Evolutionary conservation across 1,140 invertebrate species (phyloP).

Genomic region (Rhizoglyphus robini): DNA sequence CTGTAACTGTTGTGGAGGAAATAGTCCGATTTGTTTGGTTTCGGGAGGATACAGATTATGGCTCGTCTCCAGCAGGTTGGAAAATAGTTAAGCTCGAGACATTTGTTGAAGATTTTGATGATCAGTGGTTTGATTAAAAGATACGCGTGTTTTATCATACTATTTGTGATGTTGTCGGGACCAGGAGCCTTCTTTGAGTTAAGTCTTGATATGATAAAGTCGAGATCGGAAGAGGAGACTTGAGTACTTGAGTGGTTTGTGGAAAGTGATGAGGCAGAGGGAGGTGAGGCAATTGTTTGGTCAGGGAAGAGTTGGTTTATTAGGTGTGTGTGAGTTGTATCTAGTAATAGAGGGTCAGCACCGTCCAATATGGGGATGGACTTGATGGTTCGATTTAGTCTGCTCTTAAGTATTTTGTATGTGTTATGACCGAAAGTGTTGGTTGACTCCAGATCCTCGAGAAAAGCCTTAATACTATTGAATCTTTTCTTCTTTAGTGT

Average conservation of each 20-base stretch:
- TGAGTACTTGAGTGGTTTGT: neutral
- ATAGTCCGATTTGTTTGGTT: slow-evolving; percentile 3
- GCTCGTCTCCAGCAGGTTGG: neutral
- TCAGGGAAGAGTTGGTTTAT: neutral
- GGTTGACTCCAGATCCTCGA: neutral
- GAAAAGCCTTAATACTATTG: neutral
- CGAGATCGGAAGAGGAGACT: neutral
- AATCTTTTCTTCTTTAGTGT: neutral
- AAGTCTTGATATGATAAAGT: neutral
- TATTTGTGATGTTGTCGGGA: neutral
- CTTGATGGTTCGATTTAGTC: neutral
- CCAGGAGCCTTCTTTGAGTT: neutral
- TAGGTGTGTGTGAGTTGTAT: too few relatives aligned
- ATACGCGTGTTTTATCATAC: neutral
- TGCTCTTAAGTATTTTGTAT: neutral
- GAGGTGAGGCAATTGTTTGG: neutral
- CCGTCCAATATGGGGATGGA: neutral
- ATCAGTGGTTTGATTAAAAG: neutral
- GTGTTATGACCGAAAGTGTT: neutral
- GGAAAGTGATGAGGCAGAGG: neutral
- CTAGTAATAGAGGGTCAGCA: too few relatives aligned
- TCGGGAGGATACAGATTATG: neutral
- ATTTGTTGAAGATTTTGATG: neutral
- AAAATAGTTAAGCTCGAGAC: neutral
- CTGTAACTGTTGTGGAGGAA: neutral